Evolutionary conservation across 2,797 vertebrate species (phyloP), one percentile per base, ranked within the genome.

Genomic region (Vireo griseus): DNA sequence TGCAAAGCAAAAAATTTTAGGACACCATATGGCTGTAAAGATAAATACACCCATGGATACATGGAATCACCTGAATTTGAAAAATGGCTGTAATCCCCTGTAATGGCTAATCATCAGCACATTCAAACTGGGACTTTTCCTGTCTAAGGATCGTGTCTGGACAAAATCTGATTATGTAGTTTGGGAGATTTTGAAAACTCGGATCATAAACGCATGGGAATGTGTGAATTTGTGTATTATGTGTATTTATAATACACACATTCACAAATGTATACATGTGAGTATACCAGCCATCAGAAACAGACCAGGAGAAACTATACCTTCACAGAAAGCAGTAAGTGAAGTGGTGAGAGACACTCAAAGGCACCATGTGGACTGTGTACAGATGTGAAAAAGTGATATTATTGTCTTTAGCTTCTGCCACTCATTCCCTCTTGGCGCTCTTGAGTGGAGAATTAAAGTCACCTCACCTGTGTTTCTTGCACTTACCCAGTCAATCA

Each of bases 1-100:
- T 99, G 95, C 82, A 96, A 96, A 94, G 82, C 72, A 95, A 90
- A 80, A 44, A 82, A 63, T 44, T 16, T 93, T 75, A 90, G 42
- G n/a, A 75, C 21, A 71, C 11, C 7, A 5, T 10, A 17, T 28
- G 45, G 16, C 51, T 73, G 58, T 28, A n/a, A 86, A 79, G 44
- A 13, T 21, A 47, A 20, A 25, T 1, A 2, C 18, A 54, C 31
- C 44, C 22, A 16, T 8, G 13, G 21, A 37, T 47, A 45, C 17
- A 5, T 6, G n/a, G 26, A 54, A 85, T 79, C 37, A 74, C 28
- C 52, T 50, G 57, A 4, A 29, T 77, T 16, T 77, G 19, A 48
- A 54, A 71, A 89, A 47, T 6, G 19, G 25, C 28, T 58, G 35
- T 35, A 39, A 62, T 69, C 22, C 16, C 8, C 11, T 80, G 33